phyloP scores from a whole-genome alignment of 35 echinoderm and acorn worm species.

The Ptychodera flava region DNA sequence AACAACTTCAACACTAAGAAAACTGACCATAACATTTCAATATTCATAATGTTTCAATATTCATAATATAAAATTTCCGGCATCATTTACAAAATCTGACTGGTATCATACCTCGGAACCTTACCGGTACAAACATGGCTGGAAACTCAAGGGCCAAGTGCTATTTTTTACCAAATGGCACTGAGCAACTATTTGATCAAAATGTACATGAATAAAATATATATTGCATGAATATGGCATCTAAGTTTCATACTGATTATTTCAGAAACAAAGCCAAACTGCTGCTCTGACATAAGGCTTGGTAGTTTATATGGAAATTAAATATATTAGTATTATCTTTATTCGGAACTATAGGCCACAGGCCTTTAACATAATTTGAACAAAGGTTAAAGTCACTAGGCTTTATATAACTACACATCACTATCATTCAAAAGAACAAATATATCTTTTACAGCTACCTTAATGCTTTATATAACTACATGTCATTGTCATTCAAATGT shows the following conservation, averaged over 20 bases:
- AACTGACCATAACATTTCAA: too few species aligned
- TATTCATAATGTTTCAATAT: too few species aligned
- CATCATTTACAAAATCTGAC: too few species aligned
- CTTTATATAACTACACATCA: neutral
- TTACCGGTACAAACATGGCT: too few species aligned
- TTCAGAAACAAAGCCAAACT: neutral
- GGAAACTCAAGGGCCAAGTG: too few species aligned
- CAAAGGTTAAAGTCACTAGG: neutral
- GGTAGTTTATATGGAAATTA: neutral
- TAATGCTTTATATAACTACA: neutral
- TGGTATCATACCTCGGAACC: too few species aligned
- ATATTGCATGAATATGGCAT: neutral
- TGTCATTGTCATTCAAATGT: neutral
- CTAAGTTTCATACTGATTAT: neutral
- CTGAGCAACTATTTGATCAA: too few species aligned
- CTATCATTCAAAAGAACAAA: neutral
- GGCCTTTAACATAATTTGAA: neutral
- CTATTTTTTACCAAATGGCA: too few species aligned
- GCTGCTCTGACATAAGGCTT: neutral
- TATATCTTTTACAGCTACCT: neutral
- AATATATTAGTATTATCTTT: neutral
- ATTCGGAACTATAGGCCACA: neutral
- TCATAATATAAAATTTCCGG: too few species aligned
- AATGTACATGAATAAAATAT: constrained; percentile 9
- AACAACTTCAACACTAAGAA: too few species aligned